These are phyloP conservation scores for Theropithecus gelada DNA, from an alignment of 2,113 vertebrate species.

Conservation along the genomic window DNA sequence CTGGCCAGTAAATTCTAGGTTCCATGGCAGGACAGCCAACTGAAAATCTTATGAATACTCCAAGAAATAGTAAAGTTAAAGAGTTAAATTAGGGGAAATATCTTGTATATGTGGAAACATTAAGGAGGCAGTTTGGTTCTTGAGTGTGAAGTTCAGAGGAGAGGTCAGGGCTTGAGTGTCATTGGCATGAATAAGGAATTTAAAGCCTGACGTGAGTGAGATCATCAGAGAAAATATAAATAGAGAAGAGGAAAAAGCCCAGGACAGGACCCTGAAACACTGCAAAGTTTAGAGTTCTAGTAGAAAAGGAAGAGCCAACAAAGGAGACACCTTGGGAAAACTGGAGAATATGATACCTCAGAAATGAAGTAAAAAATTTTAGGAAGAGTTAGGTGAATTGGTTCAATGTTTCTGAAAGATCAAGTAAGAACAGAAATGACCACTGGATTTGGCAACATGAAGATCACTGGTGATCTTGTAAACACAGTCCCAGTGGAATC, in stretches of 20 bases:
- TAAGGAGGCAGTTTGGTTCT: background rate
- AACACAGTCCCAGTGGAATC: background rate
- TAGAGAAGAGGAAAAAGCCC: constrained; percentile 28
- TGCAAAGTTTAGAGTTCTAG: background rate
- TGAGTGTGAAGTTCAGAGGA: constrained; percentile 21
- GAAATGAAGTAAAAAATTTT: constrained; percentile 11
- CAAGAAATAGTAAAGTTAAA: constrained; percentile 21
- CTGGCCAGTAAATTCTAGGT: background rate
- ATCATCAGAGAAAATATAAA: constrained; percentile 34
- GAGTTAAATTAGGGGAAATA: background rate
- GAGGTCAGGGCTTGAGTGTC: constrained; percentile 41
- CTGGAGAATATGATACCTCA: background rate
- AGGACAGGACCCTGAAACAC: background rate
- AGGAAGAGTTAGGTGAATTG: background rate
- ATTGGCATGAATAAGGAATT: constrained; percentile 49
- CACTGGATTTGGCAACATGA: background rate
- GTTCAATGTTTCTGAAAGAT: background rate
- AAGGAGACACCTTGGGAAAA: background rate
- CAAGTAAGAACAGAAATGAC: background rate
- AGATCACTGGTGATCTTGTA: background rate
- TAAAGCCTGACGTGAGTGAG: constrained; percentile 13
- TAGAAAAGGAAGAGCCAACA: background rate
- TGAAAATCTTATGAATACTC: constrained; percentile 21
- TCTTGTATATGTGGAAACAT: background rate
- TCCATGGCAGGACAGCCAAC: background rate